These are phyloP conservation scores for Unio delphinus DNA, from an alignment of 2,888 invertebrate genomes.

Conservation along the genomic window DNA sequence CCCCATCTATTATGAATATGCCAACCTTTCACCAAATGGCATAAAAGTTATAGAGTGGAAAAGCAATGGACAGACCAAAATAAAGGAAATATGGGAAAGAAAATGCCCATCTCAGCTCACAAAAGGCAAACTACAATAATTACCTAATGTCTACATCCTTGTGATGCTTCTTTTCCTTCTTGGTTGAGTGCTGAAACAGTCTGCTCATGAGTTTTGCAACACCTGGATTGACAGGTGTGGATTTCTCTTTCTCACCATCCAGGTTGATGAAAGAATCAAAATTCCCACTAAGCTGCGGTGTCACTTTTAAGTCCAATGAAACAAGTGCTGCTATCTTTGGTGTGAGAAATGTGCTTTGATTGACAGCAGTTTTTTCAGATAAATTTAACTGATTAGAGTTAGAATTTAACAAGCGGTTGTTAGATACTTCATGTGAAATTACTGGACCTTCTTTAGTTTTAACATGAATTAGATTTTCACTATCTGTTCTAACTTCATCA, in stretches of 20 bases:
- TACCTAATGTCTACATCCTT: constrained; percentile 75
- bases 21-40: too few species aligned
- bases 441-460: neutral
- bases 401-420: neutral
- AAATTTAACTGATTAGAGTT: too few species aligned
- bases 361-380: too few species aligned
- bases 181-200: constrained; percentile 79
- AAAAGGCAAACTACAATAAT: constrained; percentile 35
- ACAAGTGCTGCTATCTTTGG: constrained; percentile 23
- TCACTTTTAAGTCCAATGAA: constrained; percentile 39
- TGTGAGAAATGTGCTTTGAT: too few species aligned
- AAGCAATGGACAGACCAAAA: too few species aligned
- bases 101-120: neutral
- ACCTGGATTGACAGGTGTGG: constrained; percentile 70
- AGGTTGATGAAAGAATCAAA: constrained; percentile 78
- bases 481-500: constrained; percentile 20
- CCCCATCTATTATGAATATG: too few species aligned
- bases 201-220: constrained; percentile 81
- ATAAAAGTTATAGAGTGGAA: too few species aligned
- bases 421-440: constrained; percentile 3
- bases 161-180: constrained; percentile 36
- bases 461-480: constrained; percentile 2
- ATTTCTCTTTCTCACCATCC: constrained; percentile 71
- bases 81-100: too few species aligned
- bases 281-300: constrained; percentile 76